Evolutionary conservation across 2,797 vertebrate genomes (phyloP).

Genomic region (Orientallactaga sibirica): DNA sequence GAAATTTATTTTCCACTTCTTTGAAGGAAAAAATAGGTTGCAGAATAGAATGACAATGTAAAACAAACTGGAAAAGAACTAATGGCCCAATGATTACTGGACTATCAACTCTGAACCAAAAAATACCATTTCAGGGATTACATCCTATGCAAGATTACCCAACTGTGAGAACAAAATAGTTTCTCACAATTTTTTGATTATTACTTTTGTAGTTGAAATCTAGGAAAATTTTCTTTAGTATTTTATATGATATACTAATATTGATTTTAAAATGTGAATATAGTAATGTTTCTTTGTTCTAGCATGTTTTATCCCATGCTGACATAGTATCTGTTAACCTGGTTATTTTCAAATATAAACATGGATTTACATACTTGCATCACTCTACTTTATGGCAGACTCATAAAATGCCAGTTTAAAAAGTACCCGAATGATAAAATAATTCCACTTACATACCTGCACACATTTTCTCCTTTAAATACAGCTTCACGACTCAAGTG

Average conservation of each 20-base stretch:
- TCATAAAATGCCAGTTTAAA: constrained; percentile 40
- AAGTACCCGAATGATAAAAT: not conserved
- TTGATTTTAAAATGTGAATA: not conserved
- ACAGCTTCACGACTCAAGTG: not conserved
- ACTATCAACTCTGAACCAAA: constrained; percentile 68
- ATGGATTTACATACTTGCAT: not conserved
- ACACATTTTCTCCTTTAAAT: not conserved
- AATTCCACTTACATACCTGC: constrained; percentile 18
- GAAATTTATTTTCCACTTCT: constrained; percentile 66
- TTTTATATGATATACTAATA: not conserved
- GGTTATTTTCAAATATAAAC: constrained; percentile 49
- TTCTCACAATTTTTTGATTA: constrained; percentile 52
- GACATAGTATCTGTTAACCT: not conserved
- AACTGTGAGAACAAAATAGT: constrained; percentile 63
- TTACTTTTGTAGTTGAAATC: constrained; percentile 59
- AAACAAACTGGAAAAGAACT: constrained; percentile 60
- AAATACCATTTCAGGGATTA: constrained; percentile 60
- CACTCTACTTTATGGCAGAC: not conserved
- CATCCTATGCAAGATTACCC: not conserved
- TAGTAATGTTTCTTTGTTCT: not conserved
- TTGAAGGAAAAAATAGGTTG: constrained; percentile 26
- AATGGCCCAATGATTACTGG: constrained; percentile 66
- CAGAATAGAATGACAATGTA: constrained; percentile 77
- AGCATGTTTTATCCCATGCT: not conserved
- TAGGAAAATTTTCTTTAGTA: not conserved